Conservation (phyloP, 2,888 invertebrate genomes). For the Aspidapion aeneum region DNA sequence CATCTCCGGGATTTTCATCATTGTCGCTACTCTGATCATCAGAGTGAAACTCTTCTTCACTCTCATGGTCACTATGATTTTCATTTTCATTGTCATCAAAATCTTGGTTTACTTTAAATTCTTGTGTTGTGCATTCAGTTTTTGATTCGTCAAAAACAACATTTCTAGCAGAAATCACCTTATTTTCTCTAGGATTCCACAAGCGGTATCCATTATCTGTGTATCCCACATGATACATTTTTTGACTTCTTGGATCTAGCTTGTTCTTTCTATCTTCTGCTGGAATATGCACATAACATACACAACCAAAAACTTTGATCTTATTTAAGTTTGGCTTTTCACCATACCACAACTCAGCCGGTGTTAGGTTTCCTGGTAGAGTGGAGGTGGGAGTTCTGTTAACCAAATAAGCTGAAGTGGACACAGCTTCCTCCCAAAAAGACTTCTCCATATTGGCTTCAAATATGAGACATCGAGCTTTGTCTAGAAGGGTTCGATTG, state of each 20-base stretch:
- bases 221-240: no score
- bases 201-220: not conserved
- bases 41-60: not conserved
- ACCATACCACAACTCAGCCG: no score
- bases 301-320: conserved; percentile 34
- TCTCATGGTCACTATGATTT: not conserved
- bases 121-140: not conserved
- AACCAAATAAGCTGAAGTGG: conserved; percentile 11
- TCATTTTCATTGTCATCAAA: not conserved
- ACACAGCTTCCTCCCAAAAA: conserved; percentile 22
- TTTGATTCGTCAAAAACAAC: conserved; percentile 8
- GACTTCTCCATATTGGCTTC: conserved; percentile 18
- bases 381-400: not conserved
- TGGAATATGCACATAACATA: conserved; percentile 15
- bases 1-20: no score
- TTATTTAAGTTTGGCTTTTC: conserved; percentile 23
- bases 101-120: not conserved
- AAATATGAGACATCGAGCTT: conserved; percentile 22
- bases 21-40: no score
- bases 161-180: conserved; percentile 3
- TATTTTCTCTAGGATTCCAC: conserved; percentile 3
- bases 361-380: no score
- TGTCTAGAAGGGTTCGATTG: no score
- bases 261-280: conserved; percentile 2
- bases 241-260: not conserved